Conservation (phyloP, 2,797 vertebrate genomes). For the Tiaroga cobitis region DNA sequence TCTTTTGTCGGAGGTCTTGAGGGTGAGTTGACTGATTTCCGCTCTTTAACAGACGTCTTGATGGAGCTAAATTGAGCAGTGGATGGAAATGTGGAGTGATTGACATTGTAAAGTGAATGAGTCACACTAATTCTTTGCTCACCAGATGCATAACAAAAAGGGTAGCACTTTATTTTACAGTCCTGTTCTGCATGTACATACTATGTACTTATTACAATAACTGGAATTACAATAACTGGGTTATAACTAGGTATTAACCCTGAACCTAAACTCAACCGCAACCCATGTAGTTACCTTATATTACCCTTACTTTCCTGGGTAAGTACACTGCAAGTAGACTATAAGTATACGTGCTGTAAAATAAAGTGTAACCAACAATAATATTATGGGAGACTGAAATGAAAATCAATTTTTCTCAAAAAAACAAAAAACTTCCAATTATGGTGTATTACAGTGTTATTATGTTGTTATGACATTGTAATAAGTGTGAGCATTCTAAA, state of each 20-base stretch:
- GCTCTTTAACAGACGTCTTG: slow-evolving; percentile 35
- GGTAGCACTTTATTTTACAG: too few relatives aligned
- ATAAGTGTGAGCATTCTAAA: not conserved
- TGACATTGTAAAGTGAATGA: slow-evolving; percentile 10
- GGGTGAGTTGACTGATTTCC: slow-evolving; percentile 27
- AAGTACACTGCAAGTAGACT: too few relatives aligned
- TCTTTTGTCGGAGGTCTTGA: slow-evolving; percentile 38
- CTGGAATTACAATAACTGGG: too few relatives aligned
- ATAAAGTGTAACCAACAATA: too few relatives aligned
- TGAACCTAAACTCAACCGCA: too few relatives aligned
- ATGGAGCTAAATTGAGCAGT: slow-evolving; percentile 36
- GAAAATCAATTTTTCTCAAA: not conserved
- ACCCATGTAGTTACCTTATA: too few relatives aligned
- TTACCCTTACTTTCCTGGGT: too few relatives aligned
- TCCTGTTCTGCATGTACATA: too few relatives aligned
- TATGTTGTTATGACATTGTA: not conserved
- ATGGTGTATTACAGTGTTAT: not conserved
- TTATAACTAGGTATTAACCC: too few relatives aligned
- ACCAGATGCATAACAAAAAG: not conserved
- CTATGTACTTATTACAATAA: too few relatives aligned
- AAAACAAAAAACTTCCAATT: not conserved
- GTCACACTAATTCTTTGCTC: slow-evolving; percentile 8
- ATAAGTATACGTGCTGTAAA: too few relatives aligned
- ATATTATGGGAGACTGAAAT: not conserved
- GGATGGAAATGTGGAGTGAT: slow-evolving; percentile 32